Conservation (phyloP, 2,113 vertebrate genomes). For the Aplodontia rufa region DNA sequence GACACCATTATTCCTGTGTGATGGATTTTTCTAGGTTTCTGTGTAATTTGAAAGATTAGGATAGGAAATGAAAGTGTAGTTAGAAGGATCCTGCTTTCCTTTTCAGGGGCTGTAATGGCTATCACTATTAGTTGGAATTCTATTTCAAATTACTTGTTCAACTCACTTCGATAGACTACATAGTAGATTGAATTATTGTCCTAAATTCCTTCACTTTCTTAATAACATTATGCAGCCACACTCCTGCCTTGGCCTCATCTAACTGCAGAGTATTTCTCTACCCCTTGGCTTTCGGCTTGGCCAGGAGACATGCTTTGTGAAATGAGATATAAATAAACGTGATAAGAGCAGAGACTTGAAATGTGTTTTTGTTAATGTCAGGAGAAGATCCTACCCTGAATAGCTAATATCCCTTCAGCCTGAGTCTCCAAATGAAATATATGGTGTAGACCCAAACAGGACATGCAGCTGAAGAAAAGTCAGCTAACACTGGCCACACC, state of each 20-base stretch:
- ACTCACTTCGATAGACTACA: neutral
- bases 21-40: constrained; percentile 8
- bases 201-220: neutral
- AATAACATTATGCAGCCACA: neutral
- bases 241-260: neutral
- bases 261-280: neutral
- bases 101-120: neutral
- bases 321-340: neutral
- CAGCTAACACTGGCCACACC: neutral
- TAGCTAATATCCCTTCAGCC: neutral
- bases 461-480: neutral
- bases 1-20: neutral
- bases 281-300: constrained; percentile 2
- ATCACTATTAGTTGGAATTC: neutral
- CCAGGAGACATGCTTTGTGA: neutral
- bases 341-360: neutral
- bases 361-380: neutral
- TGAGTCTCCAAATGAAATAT: neutral
- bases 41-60: constrained; percentile 15
- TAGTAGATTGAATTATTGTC: neutral
- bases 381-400: neutral
- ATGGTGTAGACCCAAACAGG: neutral
- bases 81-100: neutral
- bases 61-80: neutral
- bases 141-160: neutral